Percentiles rank a stretch among this genome's conserved stretches.
These are phyloP conservation scores for Bombylius discolor DNA, from an alignment of 2,888 invertebrate species.

Conservation along the genomic window DNA sequence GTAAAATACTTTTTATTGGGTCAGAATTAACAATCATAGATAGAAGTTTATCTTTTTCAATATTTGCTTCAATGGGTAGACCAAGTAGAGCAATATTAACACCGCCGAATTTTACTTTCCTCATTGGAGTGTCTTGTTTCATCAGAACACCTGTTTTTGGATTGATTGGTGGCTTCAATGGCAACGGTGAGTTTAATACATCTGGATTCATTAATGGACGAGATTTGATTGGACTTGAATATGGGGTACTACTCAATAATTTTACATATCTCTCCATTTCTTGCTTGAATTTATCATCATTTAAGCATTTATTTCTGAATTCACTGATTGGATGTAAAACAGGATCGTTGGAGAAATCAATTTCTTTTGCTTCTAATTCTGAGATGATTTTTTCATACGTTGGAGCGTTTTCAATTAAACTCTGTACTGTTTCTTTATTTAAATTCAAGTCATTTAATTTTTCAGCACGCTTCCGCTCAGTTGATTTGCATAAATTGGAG, in stretches of 20 bases:
- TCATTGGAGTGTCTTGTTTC: slow-evolving; percentile 34
- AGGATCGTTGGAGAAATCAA: slow-evolving; percentile 43
- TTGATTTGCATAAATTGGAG: background rate
- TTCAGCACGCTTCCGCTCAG: background rate
- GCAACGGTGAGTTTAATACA: slow-evolving; percentile 29
- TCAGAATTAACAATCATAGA: slow-evolving; percentile 30
- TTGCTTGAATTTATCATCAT: slow-evolving; percentile 42
- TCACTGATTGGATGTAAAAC: slow-evolving; percentile 44
- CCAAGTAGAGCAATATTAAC: slow-evolving; percentile 27
- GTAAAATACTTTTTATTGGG: slow-evolving; percentile 24
- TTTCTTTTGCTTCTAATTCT: slow-evolving; percentile 40
- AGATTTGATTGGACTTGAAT: slow-evolving; percentile 16
- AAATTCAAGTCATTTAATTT: slow-evolving; percentile 43
- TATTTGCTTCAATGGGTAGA: slow-evolving; percentile 27
- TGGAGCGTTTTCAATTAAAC: slow-evolving; percentile 45
- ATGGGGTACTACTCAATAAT: slow-evolving; percentile 12
- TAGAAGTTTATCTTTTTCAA: slow-evolving; percentile 31
- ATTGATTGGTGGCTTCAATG: slow-evolving; percentile 24
- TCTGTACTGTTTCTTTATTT: slow-evolving; percentile 43
- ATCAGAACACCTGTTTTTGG: slow-evolving; percentile 26
- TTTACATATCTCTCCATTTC: slow-evolving; percentile 40
- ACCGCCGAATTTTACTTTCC: slow-evolving; percentile 31
- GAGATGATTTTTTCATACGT: slow-evolving; percentile 46
- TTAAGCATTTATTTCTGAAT: slow-evolving; percentile 45
- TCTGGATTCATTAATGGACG: slow-evolving; percentile 5